Evolutionary conservation across 1,140 invertebrate genomes (phyloP).

Genomic region (Dreissena rostriformis): DNA sequence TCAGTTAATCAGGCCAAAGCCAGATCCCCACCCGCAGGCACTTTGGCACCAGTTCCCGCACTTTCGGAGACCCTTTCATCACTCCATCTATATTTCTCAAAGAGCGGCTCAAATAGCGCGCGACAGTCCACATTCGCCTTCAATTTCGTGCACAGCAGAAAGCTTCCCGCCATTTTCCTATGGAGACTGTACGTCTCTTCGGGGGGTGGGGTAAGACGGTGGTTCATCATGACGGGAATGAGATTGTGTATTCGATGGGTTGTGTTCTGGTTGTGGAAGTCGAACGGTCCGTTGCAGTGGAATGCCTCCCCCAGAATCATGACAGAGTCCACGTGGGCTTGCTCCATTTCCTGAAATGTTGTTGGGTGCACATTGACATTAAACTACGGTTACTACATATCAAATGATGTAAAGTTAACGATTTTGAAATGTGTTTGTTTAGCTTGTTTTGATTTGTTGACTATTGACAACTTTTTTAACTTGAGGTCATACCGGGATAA

Average conservation of each 20-base stretch:
- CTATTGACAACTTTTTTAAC: too few relatives aligned
- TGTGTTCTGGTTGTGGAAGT: constrained; percentile 93
- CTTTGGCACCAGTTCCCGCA: not conserved
- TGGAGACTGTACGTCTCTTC: constrained; percentile 99
- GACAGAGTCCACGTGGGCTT: constrained; percentile 96
- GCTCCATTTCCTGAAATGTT: constrained; percentile 91
- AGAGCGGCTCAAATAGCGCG: constrained; percentile 88
- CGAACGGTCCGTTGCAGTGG: constrained; percentile 88
- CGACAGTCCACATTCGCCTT: constrained; percentile 93
- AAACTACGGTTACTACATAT: not conserved
- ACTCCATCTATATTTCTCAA: constrained; percentile 70
- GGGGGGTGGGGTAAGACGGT: constrained; percentile 97
- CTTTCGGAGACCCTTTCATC: not conserved
- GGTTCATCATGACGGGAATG: constrained; percentile 97
- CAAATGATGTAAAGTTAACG: not conserved
- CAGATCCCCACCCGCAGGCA: not conserved
- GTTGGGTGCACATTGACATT: not conserved
- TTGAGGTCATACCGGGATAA: not conserved
- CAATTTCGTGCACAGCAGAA: constrained; percentile 96
- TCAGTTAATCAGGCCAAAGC: constrained; percentile 2
- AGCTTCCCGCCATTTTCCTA: constrained; percentile 98
- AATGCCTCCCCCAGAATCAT: constrained; percentile 98
- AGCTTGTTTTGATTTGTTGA: too few relatives aligned
- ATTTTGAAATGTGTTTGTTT: too few relatives aligned
- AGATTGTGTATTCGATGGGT: constrained; percentile 90